Conservation (phyloP, 2,113 vertebrate genomes). For the Apteryx owenii region DNA sequence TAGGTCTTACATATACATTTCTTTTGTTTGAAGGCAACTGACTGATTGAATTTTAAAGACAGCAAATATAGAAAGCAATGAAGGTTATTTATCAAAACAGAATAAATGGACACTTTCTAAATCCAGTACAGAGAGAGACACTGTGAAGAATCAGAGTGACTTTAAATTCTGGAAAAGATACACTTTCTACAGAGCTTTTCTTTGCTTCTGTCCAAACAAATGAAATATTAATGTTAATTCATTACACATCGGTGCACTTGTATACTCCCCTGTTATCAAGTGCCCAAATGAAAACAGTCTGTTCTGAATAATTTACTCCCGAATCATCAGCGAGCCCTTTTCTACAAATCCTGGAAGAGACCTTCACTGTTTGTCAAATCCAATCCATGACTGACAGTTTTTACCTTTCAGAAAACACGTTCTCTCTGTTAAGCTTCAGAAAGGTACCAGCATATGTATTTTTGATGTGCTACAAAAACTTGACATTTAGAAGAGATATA, state of each 20-base stretch:
- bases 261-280: slow-evolving; percentile 19
- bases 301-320: slow-evolving; percentile 43
- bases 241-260: slow-evolving; percentile 5
- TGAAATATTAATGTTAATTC: slow-evolving; percentile 51
- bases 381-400: neutral
- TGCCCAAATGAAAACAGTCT: slow-evolving; percentile 33
- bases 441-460: neutral
- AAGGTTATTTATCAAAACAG: neutral
- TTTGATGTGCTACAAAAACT: neutral
- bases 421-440: neutral
- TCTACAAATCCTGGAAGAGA: neutral
- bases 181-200: neutral
- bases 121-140: neutral
- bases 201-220: neutral
- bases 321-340: slow-evolving; percentile 10
- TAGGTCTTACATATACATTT: neutral
- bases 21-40: neutral
- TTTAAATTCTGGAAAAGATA: neutral
- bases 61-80: neutral
- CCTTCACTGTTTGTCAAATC: neutral
- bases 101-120: neutral
- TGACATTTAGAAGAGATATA: neutral
- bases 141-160: neutral
- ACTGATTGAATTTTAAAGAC: neutral
- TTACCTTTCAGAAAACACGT: neutral